Percentiles rank a stretch among this genome's conserved stretches.
phyloP scores from a whole-genome alignment of 2,888 invertebrate species.

The Torymus texanus region DNA sequence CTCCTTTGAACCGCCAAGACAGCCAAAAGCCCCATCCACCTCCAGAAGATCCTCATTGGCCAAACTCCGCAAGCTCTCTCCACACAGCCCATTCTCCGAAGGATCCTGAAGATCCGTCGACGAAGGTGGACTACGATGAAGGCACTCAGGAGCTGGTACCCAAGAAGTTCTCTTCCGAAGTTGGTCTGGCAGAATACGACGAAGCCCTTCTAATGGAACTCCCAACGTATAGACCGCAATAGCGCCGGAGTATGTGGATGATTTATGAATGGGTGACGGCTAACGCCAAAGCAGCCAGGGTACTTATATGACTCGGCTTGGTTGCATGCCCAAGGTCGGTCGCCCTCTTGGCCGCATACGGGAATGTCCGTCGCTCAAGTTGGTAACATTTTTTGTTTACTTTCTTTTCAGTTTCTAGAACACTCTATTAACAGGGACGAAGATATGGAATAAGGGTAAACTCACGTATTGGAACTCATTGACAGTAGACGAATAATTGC shows the following conservation, averaged over 20 bases:
- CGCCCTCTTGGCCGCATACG: neutral
- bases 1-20: conserved; percentile 6
- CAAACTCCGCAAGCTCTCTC: conserved; percentile 50
- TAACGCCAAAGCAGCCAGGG: neutral
- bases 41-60: conserved; percentile 50
- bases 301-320: neutral
- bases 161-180: conserved; percentile 46
- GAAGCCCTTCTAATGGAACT: conserved; percentile 3
- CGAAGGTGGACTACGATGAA: conserved; percentile 45
- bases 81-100: conserved; percentile 51
- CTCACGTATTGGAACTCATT: conserved; percentile 56
- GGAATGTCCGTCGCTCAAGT: neutral
- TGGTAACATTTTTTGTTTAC: conserved; percentile 15
- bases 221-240: neutral
- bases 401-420: conserved; percentile 58
- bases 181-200: conserved; percentile 26
- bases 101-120: conserved; percentile 56
- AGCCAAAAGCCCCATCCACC: conserved; percentile 30
- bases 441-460: conserved; percentile 51
- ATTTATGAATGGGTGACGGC: neutral
- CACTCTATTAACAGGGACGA: conserved; percentile 59
- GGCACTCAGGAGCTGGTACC: conserved; percentile 43
- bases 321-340: neutral
- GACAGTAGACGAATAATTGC: neutral
- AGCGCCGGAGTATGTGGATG: neutral